Evolutionary conservation across 2,113 vertebrate species (phyloP), one percentile per base, ranked within the genome.

Genomic region (Pituophis catenifer): DNA sequence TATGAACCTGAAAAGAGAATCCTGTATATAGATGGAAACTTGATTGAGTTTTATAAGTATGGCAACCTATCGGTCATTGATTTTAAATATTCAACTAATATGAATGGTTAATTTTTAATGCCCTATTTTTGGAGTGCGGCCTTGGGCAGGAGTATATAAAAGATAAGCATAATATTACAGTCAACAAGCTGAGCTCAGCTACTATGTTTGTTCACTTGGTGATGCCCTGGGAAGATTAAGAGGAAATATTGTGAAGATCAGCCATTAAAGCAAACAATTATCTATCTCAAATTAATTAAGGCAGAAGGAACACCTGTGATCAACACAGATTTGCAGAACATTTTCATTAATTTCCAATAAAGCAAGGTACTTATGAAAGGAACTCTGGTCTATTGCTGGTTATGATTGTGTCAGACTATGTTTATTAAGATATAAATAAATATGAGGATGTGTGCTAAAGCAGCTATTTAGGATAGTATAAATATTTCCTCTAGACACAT

Each of bases 221-320:
- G 8, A 53, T 53, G 59, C 48, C 58, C 11, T 29, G 44, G 59
- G 48, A 65, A 65, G 62, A 29, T 50, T 29, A 17, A 50, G 24
- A 48, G n/a, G 59, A 21, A 26, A 70, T 52, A 65, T 70, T 90
- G 59, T 65, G 48, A 65, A 65, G 44, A 50, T 48, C 44, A 62
- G 44, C 58, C 58, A 65, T 62, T 65, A 44, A 81, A 81, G 33
- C 75, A 62, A 62, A 62, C 89, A 90, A 50, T 65, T 29, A 62
- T 65, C 89, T 90, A 9, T 90, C 89, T 90, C 88, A 89, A 62
- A 23, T 65, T 90, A 90, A 91, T 91, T 91, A 91, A 85, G 90
- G 44, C 33, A 57, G 33, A 57, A 91, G 7, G 48, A 85, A 91
- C n/a, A 57, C 52, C 70, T 54, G 53, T 55, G 44, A 48, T 57